Evolutionary conservation across 2,113 vertebrate species (phyloP).

Genomic region (Melozone crissalis): DNA sequence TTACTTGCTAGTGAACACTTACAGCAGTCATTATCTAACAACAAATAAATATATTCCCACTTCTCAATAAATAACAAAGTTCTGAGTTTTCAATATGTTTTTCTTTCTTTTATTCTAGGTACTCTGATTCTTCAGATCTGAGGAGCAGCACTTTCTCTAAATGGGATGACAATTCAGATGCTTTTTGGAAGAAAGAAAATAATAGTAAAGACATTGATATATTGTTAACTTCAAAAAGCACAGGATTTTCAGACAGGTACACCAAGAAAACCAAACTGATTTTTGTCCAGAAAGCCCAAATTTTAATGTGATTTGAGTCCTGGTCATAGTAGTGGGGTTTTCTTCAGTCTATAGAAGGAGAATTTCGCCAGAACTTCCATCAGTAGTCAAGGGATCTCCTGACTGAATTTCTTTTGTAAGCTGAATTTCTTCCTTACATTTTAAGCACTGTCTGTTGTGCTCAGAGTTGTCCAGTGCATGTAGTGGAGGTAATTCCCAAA

Average conservation of each 20-base stretch:
- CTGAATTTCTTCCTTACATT: background rate
- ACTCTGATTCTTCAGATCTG: conserved; percentile 76
- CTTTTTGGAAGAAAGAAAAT: conserved; percentile 83
- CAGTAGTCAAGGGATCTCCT: background rate
- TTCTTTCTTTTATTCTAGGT: conserved; percentile 57
- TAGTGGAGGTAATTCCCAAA: background rate
- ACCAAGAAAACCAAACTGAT: background rate
- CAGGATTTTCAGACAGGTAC: conserved; percentile 82
- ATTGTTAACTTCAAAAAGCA: conserved; percentile 70
- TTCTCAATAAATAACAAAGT: background rate
- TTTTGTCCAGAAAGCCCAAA: background rate
- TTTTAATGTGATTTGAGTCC: background rate
- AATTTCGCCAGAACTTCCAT: background rate
- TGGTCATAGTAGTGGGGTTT: background rate
- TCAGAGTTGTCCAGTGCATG: background rate
- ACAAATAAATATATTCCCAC: background rate
- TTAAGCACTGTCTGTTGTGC: background rate
- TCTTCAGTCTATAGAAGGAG: background rate
- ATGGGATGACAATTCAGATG: conserved; percentile 80
- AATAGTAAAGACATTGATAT: conserved; percentile 76
- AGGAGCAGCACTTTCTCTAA: conserved; percentile 76
- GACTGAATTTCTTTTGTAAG: background rate
- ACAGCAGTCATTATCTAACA: background rate
- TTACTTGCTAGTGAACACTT: background rate
- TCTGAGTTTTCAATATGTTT: background rate